Evolutionary conservation across 2,888 invertebrate genomes (phyloP).

Genomic region (Scaptomyza cyrtandrae): DNA sequence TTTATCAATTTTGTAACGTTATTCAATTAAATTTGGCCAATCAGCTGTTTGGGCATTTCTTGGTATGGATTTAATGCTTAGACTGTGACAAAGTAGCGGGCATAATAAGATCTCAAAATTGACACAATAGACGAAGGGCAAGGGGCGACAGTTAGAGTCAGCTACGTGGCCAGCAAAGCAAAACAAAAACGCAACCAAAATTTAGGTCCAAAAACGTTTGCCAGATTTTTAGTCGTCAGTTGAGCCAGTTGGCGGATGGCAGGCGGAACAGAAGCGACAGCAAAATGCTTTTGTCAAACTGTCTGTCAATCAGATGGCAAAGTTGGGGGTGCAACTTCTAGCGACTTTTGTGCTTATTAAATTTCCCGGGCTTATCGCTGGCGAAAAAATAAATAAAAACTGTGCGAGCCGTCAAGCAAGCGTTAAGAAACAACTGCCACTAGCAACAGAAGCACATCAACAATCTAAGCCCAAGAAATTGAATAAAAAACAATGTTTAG

Average conservation of each 20-base stretch:
- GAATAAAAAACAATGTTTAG: slow-evolving; percentile 67
- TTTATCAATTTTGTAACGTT: slow-evolving; percentile 71
- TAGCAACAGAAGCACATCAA: slow-evolving; percentile 16
- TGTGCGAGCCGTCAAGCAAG: slow-evolving; percentile 52
- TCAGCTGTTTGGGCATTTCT: slow-evolving; percentile 24
- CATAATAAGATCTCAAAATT: slow-evolving; percentile 15
- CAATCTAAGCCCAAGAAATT: slow-evolving; percentile 70
- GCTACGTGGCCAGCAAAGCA: slow-evolving; percentile 9
- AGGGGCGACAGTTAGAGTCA: slow-evolving; percentile 6
- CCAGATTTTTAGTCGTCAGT: slow-evolving; percentile 2
- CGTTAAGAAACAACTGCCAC: slow-evolving; percentile 48
- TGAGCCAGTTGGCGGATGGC: slow-evolving; percentile 11
- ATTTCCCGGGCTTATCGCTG: slow-evolving; percentile 68
- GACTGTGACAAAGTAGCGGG: slow-evolving; percentile 36
- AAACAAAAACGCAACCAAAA: slow-evolving; percentile 34
- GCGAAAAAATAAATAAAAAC: slow-evolving; percentile 21
- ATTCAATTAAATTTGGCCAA: slow-evolving; percentile 68
- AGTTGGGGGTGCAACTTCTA: slow-evolving; percentile 13
- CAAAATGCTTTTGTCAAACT: slow-evolving; percentile 63
- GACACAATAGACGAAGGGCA: slow-evolving; percentile 26
- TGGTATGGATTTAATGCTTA: slow-evolving; percentile 24
- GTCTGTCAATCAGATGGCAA: slow-evolving; percentile 54
- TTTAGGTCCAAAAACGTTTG: slow-evolving; percentile 23
- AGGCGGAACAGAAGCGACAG: slow-evolving; percentile 39
- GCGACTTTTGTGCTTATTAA: slow-evolving; percentile 66